Base-by-base conservation (phyloP, 2,113 vertebrate genomes). In the Ammodytes marinus region DNA sequence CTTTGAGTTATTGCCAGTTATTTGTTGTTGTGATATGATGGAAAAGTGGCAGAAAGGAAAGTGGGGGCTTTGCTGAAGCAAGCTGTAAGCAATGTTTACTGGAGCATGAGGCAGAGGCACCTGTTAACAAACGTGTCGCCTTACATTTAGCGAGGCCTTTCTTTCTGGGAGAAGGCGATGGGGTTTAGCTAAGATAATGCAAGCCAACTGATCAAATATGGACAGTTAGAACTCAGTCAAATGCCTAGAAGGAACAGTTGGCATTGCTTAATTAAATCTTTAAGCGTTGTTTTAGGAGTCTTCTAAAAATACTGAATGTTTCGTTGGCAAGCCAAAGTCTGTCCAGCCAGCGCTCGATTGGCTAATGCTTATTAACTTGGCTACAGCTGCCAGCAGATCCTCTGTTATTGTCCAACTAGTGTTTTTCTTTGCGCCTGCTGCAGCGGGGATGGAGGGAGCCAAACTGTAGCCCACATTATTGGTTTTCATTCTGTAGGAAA, bases 1-100 rank as follows among this genome's bases (percentile, higher is more conserved):
- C 77, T 87, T 89, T 90, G 76, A 84, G 70, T 90, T 63, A 69
- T 79, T 80, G 83, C 86, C 78, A 85, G 76, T 70, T 79, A 84
- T 89, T 85, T 86, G 61, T 81, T 89, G 80, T 83, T 57, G 74
- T 79, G 74, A 72, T 86, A 59, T 87, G 72, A 80, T 66, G 42
- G 61, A 49, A 77, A 70, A 65, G 49, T 74, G 15, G 12, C 40
- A 13, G 69, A 88, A 73, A 55, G 58, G 69, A 78, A 70, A 45
- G 55, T 72, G 64, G 59, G 60, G 60, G 1, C 59, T 83, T 67
- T 63, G 52, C 65, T 27, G 61, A 67, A 17, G 59, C 60, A 46
- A 73, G 74, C 67, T 5, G 42, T 52, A 53, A 84, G 59, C 40
- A 6, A 70, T 73, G 54, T 67, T 69, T 42, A 52, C 42, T 43